A percentile compares a stretch with the other conserved stretches of the same genome.
phyloP scores from a whole-genome alignment of 2,113 vertebrate species.

The Eurypyga helias region DNA sequence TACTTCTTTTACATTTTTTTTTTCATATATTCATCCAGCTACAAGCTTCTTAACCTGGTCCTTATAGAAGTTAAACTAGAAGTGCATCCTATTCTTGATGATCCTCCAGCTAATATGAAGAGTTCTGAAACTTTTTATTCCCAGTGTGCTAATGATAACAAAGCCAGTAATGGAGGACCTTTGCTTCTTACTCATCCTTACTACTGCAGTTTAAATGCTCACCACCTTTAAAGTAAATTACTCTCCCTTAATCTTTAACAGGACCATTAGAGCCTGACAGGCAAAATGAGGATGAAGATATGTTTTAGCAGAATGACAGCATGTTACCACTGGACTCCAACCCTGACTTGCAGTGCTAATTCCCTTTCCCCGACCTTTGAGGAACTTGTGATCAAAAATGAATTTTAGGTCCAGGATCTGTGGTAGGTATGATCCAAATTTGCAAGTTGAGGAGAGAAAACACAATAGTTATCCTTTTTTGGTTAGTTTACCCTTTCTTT shows the following conservation, averaged over 20 bases:
- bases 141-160: not conserved
- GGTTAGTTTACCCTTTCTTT: not conserved
- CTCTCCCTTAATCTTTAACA: not conserved
- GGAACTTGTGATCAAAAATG: not conserved
- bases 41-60: not conserved
- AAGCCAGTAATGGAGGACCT: not conserved
- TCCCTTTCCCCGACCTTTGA: not conserved
- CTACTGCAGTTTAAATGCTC: not conserved
- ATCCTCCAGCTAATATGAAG: not conserved
- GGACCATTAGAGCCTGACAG: not conserved
- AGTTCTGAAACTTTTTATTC: not conserved
- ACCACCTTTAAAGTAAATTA: not conserved
- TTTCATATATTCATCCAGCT: not conserved
- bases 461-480: not conserved
- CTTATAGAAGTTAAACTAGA: not conserved
- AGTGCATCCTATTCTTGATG: not conserved
- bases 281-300: not conserved
- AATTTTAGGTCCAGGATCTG: not conserved
- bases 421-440: not conserved
- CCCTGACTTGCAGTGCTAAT: not conserved
- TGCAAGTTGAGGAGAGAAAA: not conserved
- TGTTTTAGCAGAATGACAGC: not conserved
- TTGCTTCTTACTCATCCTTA: not conserved
- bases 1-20: not conserved
- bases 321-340: not conserved